Conservation (phyloP, 2,113 vertebrate species). For the Cinclus mexicanus region DNA sequence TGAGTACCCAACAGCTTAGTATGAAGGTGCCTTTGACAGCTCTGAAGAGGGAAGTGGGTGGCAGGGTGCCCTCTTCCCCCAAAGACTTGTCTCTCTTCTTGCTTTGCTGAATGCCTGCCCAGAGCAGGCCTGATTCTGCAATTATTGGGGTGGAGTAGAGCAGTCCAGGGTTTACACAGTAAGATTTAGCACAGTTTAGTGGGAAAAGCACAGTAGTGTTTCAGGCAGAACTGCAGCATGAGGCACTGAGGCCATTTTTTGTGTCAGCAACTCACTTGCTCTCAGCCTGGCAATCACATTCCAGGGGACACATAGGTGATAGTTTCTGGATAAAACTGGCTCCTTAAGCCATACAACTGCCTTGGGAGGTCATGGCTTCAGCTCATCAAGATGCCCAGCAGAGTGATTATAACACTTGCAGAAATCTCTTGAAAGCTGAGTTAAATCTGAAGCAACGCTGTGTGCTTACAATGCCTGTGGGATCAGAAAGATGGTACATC, state of each 20-base stretch:
- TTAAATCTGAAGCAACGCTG: not conserved
- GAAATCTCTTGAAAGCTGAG: not conserved
- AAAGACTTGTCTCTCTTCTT: not conserved
- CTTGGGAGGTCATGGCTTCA: not conserved
- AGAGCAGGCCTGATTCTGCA: not conserved
- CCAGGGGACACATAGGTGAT: fast-evolving
- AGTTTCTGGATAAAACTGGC: not conserved
- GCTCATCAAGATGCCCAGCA: not conserved
- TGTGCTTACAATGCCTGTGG: not conserved
- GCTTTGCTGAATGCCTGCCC: not conserved
- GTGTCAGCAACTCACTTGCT: not conserved
- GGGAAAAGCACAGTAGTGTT: not conserved
- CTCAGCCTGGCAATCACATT: not conserved
- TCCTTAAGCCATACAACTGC: not conserved
- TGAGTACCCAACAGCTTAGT: not conserved
- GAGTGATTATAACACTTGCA: not conserved
- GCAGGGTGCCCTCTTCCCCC: not conserved
- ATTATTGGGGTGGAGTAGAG: not conserved
- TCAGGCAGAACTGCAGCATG: not conserved
- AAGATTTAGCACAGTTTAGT: not conserved
- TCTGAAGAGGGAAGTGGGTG: not conserved
- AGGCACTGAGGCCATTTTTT: not conserved
- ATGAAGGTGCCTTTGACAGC: not conserved
- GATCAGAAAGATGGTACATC: not conserved
- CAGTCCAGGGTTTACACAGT: not conserved